Base-by-base conservation (phyloP, 2,797 vertebrate genomes). In the Molothrus aeneus region DNA sequence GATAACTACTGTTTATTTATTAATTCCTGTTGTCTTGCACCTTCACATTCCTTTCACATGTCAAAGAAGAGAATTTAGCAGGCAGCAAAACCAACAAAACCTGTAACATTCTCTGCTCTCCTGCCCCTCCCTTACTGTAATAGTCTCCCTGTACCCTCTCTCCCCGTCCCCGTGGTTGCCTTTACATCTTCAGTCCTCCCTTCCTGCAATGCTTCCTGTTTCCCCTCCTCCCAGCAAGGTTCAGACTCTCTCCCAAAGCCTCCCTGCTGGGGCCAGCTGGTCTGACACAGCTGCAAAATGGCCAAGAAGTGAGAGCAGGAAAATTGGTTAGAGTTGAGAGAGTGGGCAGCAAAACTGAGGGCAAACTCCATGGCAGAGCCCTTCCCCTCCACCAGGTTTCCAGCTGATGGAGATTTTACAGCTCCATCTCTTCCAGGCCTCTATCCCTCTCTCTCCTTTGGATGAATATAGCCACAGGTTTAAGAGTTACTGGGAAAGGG, bases 1-100 rank as follows among this genome's bases (percentile, higher is more conserved):
- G 34, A 79, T 81, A 83, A 64, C 77, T 72, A 56, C 70, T 83
- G 65, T 61, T 94, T 92, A 87, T 91, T 90, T 95, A 80, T 92
- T 95, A 82, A 87, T 83, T 86, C 29, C 34, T 19, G 1, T 83
- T 86, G 77, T 77, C 64, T 77, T 82, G 71, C 47, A 88, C 32
- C n/a, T 94, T 84, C 50, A 31, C 42, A 85, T 86, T 95, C 68
- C 57, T 93, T 85, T 93, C 71, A 43, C 20, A 9, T 34, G 38
- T 53, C 78, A 79, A 72, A 89, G 38, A 92, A 61, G 66, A 66
- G 48, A 57, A 53, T 84, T 90, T 84, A 84, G 63, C 13, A 13
- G 38, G 40, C 40, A 90, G 80, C 86, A 88, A 63, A 88, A 90
- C 34, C 36, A 84, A 68, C 32, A 89, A 73, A 93, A 93, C 60